Conservation (phyloP, 2,888 invertebrate genomes). For the Icerya purchasi region DNA sequence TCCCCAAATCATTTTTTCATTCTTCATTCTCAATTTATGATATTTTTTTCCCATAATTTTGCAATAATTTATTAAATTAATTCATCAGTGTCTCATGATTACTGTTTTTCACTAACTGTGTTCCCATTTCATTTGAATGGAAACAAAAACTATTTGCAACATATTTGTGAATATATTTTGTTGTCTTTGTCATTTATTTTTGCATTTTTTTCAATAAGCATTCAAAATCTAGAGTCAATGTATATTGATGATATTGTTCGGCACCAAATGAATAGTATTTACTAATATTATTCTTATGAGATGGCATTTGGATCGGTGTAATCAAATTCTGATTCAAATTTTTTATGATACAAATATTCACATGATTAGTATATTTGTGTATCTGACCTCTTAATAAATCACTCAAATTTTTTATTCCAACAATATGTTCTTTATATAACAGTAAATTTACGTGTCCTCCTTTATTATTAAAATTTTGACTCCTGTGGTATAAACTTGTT, state of each 20-base stretch:
- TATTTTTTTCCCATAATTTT: conserved; percentile 3
- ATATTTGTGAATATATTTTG: too few relatives aligned
- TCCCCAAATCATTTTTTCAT: conserved; percentile 3
- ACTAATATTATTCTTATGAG: conserved; percentile 4
- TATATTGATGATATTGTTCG: conserved; percentile 4
- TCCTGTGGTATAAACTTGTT: too few relatives aligned
- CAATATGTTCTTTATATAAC: too few relatives aligned
- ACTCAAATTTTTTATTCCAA: too few relatives aligned
- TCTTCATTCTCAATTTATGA: conserved; percentile 4
- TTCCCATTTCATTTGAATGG: conserved; percentile 2
- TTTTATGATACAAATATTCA: conserved; percentile 1
- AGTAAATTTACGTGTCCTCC: too few relatives aligned
- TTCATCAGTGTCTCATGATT: conserved; percentile 2
- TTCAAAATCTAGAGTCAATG: conserved; percentile 3
- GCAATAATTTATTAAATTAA: conserved; percentile 2
- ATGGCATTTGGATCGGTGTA: background rate
- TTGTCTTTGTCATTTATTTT: too few relatives aligned
- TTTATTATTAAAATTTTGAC: too few relatives aligned
- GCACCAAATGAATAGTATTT: conserved; percentile 5
- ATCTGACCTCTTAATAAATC: too few relatives aligned
- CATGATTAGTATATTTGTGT: background rate
- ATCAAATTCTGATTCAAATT: background rate
- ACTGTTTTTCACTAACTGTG: conserved; percentile 2
- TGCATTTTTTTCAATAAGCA: conserved; percentile 2
- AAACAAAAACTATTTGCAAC: too few relatives aligned